These are phyloP conservation scores for Pangasianodon gigas DNA, from an alignment of 2,113 vertebrate genomes.

Conservation along the genomic window DNA sequence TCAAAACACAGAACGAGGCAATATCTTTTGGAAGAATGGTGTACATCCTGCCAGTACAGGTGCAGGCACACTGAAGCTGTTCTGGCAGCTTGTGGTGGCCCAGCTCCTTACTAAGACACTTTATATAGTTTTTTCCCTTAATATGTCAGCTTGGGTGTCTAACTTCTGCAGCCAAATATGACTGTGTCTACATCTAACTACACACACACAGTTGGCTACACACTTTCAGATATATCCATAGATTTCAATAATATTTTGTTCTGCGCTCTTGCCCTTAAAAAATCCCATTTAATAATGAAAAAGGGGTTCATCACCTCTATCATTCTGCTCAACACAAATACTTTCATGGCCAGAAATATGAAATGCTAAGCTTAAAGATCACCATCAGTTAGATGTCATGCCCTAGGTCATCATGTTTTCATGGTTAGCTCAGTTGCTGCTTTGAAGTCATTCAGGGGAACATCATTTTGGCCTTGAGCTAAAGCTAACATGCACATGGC, in stretches of 20 bases:
- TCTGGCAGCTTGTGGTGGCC: not conserved
- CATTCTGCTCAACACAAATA: not conserved
- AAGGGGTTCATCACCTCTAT: not conserved
- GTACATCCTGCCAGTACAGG: not conserved
- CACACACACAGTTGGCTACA: not conserved
- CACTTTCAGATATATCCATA: not conserved
- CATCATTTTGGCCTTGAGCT: constrained; percentile 37
- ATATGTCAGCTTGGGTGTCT: not conserved
- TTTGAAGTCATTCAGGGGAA: constrained; percentile 6
- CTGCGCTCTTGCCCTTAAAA: not conserved
- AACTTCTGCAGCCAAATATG: not conserved
- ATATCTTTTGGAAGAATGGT: not conserved
- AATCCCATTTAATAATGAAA: not conserved
- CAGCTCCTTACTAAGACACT: not conserved
- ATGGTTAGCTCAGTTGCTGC: not conserved
- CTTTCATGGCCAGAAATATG: not conserved
- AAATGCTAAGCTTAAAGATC: not conserved
- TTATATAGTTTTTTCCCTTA: not conserved
- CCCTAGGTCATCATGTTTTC: not conserved
- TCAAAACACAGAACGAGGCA: not conserved
- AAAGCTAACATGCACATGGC: constrained; percentile 22
- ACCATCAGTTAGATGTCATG: not conserved
- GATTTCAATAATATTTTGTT: too few relatives aligned
- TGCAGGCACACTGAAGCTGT: not conserved
- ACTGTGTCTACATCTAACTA: not conserved